phyloP scores from a whole-genome alignment of 2,888 invertebrate species.

The Stenoptilia bipunctidactyla region DNA sequence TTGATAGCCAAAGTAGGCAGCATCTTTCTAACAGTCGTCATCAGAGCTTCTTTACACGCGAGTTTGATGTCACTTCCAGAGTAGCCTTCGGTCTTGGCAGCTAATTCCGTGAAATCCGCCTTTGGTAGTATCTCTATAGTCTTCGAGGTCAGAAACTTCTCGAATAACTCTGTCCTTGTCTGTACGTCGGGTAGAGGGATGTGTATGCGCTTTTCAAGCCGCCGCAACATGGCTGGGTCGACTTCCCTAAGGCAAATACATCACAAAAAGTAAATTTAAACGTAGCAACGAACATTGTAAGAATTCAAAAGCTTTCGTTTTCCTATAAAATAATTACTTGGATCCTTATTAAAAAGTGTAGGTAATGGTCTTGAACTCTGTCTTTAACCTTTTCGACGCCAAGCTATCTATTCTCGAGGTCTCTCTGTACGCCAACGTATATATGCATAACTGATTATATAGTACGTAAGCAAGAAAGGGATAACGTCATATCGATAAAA shows the following conservation, averaged over 20 bases:
- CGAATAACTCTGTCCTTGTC: slow-evolving; percentile 79
- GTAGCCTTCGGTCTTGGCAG: slow-evolving; percentile 77
- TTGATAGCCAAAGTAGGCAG: slow-evolving; percentile 39
- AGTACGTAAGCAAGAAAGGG: too few species aligned
- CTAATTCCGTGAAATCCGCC: slow-evolving; percentile 54
- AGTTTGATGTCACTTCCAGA: slow-evolving; percentile 91
- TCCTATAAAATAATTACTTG: too few species aligned
- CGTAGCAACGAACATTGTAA: too few species aligned
- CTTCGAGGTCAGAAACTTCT: slow-evolving; percentile 68
- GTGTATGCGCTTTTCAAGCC: slow-evolving; percentile 89
- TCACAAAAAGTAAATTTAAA: too few species aligned
- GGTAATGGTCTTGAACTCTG: too few species aligned
- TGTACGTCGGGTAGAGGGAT: slow-evolving; percentile 80
- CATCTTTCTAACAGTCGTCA: slow-evolving; percentile 81
- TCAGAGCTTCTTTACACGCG: slow-evolving; percentile 90
- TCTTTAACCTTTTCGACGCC: too few species aligned
- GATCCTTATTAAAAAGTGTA: too few species aligned
- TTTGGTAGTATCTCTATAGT: slow-evolving; percentile 52
- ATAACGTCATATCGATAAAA: too few species aligned
- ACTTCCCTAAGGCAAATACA: slow-evolving; percentile 81
- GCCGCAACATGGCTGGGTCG: slow-evolving; percentile 87
- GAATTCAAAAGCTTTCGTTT: too few species aligned
- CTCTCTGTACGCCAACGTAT: too few species aligned
- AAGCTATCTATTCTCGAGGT: too few species aligned
- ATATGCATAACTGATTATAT: too few species aligned